Conservation (phyloP, 2,888 invertebrate genomes). For the Chydorus sphaericus region DNA sequence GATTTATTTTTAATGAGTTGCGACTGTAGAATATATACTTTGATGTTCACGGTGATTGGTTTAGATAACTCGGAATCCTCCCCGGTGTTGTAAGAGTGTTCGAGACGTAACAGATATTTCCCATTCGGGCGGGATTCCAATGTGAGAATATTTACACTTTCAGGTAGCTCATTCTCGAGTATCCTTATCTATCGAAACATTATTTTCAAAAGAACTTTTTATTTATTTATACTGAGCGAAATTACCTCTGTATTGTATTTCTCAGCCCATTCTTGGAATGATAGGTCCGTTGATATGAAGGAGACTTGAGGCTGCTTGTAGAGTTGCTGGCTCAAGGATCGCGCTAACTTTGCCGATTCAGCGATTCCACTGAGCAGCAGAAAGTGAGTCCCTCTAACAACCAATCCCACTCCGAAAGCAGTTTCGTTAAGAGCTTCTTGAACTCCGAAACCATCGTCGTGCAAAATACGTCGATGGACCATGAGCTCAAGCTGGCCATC, state of each 20-base stretch:
- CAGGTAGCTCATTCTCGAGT: slow-evolving; percentile 35
- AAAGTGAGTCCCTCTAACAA: slow-evolving; percentile 39
- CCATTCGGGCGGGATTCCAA: slow-evolving; percentile 56
- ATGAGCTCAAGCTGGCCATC: slow-evolving; percentile 67
- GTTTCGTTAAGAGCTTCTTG: slow-evolving; percentile 54
- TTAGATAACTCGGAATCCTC: too few relatives aligned
- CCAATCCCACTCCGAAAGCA: slow-evolving; percentile 33
- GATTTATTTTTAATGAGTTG: too few relatives aligned
- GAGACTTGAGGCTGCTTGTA: background rate
- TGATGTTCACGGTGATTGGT: too few relatives aligned
- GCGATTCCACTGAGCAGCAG: slow-evolving; percentile 26
- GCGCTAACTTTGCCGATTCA: slow-evolving; percentile 32
- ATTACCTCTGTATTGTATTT: slow-evolving; percentile 32
- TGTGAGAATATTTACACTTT: slow-evolving; percentile 57
- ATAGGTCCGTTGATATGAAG: background rate
- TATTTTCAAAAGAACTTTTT: background rate
- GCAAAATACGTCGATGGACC: slow-evolving; percentile 50
- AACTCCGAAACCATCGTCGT: slow-evolving; percentile 56
- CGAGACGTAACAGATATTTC: slow-evolving; percentile 52
- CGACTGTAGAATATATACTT: too few relatives aligned
- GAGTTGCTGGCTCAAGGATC: slow-evolving; percentile 3
- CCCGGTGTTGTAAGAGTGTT: slow-evolving; percentile 49
- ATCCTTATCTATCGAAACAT: background rate
- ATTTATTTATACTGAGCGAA: slow-evolving; percentile 24
- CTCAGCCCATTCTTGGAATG: slow-evolving; percentile 19